phyloP scores from a whole-genome alignment of 2,113 vertebrate genomes.

The Perccottus glenii region DNA sequence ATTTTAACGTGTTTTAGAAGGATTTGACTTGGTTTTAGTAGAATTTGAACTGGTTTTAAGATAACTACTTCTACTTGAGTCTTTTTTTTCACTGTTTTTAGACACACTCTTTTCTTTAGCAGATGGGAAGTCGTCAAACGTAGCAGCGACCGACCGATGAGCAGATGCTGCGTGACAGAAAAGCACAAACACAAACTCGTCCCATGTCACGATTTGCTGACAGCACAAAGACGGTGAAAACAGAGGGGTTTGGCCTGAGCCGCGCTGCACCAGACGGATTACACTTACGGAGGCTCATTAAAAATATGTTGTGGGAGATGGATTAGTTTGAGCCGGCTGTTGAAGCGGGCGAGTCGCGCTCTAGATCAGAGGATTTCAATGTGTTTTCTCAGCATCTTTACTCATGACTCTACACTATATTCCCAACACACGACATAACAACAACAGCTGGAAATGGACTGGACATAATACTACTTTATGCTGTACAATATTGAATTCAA shows the following conservation, averaged over 20 bases:
- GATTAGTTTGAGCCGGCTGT: slow-evolving; percentile 65
- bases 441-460: no score
- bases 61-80: no score
- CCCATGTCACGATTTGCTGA: slow-evolving; percentile 65
- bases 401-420: no score
- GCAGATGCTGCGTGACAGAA: slow-evolving; percentile 61
- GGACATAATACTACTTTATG: no score
- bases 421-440: no score
- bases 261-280: slow-evolving; percentile 60
- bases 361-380: slow-evolving; percentile 43
- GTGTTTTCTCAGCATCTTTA: slow-evolving; percentile 27
- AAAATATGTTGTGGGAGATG: slow-evolving; percentile 70
- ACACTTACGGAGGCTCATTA: slow-evolving; percentile 67
- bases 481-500: no score
- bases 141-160: slow-evolving; percentile 25
- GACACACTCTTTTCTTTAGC: slow-evolving; percentile 18
- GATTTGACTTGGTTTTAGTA: no score
- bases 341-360: slow-evolving; percentile 44
- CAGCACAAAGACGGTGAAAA: slow-evolving; percentile 61
- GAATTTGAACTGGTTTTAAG: no score
- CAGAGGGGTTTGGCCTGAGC: slow-evolving; percentile 40
- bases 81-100: no score
- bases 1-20: no score
- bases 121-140: slow-evolving; percentile 48
- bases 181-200: slow-evolving; percentile 12